A percentile compares a stretch with the other conserved stretches of the same genome.
Evolutionary conservation across 2,888 invertebrate species (phyloP).

Genomic region (Acanthopleura granulata): DNA sequence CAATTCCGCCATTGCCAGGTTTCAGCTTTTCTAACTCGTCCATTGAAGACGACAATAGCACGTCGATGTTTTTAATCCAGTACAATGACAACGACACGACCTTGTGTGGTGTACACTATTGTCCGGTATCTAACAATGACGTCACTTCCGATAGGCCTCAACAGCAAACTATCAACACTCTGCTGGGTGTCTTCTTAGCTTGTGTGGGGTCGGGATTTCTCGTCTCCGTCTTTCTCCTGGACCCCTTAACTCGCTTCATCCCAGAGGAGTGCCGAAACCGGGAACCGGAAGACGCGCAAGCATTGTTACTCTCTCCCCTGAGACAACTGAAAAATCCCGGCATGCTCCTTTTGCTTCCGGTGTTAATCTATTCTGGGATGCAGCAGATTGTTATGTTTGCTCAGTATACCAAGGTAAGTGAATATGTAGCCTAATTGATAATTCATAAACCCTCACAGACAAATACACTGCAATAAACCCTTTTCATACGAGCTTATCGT

Average conservation of each 20-base stretch:
- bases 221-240: not conserved
- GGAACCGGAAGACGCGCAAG: not conserved
- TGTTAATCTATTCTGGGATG: slow-evolving; percentile 8
- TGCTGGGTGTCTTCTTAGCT: not conserved
- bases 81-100: not conserved
- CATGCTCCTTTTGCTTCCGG: not conserved
- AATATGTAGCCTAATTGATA: no score
- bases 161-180: not conserved
- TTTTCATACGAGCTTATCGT: no score
- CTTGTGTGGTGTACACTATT: not conserved
- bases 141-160: not conserved
- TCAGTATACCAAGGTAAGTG: not conserved
- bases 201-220: not conserved
- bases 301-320: not conserved
- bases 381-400: not conserved
- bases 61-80: not conserved
- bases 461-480: no score
- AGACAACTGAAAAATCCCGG: not conserved
- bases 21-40: not conserved
- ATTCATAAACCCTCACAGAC: no score
- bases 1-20: not conserved
- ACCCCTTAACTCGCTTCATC: not conserved
- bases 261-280: not conserved
- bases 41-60: not conserved
- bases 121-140: not conserved